Evolutionary conservation across 2,888 invertebrate genomes (phyloP).

Genomic region (Hybos culiciformis): DNA sequence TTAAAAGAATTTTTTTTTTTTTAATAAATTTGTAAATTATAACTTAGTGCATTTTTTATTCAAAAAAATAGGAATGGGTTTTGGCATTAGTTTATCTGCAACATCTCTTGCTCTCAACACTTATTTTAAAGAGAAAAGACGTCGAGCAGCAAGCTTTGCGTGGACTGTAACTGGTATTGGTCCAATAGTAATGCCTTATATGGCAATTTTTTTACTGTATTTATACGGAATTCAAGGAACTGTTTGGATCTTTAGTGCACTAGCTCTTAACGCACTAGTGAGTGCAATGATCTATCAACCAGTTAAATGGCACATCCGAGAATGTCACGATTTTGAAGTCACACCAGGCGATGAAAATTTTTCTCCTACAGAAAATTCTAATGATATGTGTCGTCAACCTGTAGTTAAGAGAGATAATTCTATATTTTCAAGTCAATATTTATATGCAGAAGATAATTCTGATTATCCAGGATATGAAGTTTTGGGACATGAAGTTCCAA

Average conservation of each 20-base stretch:
- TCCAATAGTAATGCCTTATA: conserved; percentile 51
- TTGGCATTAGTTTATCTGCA: conserved; percentile 48
- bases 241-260: conserved; percentile 45
- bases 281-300: conserved; percentile 51
- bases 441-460: conserved; percentile 45
- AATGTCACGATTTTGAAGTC: no score
- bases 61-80: conserved; percentile 32
- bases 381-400: no score
- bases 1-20: no score
- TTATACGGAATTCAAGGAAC: conserved; percentile 47
- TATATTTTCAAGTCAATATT: conserved; percentile 29
- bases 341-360: no score
- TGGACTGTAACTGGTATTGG: conserved; percentile 53
- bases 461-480: conserved; percentile 51
- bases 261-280: conserved; percentile 47
- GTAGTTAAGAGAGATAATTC: background rate
- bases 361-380: no score
- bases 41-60: no score
- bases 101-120: conserved; percentile 52
- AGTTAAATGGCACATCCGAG: conserved; percentile 57
- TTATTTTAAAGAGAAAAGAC: conserved; percentile 49
- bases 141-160: conserved; percentile 49
- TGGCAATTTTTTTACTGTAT: conserved; percentile 44
- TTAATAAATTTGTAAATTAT: no score
- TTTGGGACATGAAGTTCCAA: conserved; percentile 49